Conservation (phyloP, 2,113 vertebrate genomes). For the Heteronetta atricapilla region DNA sequence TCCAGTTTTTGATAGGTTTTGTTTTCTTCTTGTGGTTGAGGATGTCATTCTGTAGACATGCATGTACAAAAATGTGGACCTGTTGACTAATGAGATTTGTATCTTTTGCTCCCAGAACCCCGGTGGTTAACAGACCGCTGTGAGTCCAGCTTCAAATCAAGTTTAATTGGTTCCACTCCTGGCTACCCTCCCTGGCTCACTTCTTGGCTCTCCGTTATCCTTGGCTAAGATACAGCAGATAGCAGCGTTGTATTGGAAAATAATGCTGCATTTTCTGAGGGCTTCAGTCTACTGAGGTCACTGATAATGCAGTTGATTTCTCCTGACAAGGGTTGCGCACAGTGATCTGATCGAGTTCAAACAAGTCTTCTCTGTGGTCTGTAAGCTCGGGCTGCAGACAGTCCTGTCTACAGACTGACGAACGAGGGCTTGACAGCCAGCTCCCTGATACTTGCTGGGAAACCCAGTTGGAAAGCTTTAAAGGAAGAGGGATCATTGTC, state of each 20-base stretch:
- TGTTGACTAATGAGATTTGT: not conserved
- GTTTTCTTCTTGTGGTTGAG: not conserved
- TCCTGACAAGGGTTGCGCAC: not conserved
- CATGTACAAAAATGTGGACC: not conserved
- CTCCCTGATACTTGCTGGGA: not conserved
- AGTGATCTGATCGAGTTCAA: not conserved
- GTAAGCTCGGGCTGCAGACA: not conserved
- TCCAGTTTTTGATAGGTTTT: not conserved
- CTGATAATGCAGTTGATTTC: not conserved
- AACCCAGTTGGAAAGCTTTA: not conserved
- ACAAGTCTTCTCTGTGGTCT: not conserved
- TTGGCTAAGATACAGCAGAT: not conserved
- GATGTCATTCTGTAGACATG: not conserved
- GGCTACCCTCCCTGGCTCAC: not conserved
- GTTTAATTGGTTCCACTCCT: not conserved
- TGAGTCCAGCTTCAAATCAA: not conserved
- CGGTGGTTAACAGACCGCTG: not conserved
- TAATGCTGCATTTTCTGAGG: not conserved
- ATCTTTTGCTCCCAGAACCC: not conserved
- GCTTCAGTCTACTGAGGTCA: not conserved
- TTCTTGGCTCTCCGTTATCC: not conserved
- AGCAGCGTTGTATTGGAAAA: not conserved
- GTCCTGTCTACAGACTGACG: not conserved
- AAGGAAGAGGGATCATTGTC: rapidly evolving
- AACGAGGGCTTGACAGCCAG: not conserved